phyloP scores from a whole-genome alignment of 2,797 vertebrate species.

The Notamacropus eugenii region DNA sequence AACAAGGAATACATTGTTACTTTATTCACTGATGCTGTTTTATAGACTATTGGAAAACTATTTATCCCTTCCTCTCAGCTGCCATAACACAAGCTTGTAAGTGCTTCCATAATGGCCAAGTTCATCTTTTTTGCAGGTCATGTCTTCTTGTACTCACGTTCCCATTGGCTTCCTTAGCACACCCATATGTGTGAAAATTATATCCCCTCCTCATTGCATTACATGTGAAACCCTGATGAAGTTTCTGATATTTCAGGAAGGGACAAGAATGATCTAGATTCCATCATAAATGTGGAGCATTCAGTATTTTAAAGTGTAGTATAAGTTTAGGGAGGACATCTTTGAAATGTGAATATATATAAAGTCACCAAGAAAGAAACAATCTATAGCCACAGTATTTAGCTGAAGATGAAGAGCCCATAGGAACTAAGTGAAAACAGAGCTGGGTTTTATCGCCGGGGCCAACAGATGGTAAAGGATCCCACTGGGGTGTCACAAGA shows the following conservation, averaged over 20 bases:
- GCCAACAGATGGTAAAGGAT: neutral
- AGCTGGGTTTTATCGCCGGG: neutral
- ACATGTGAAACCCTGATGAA: neutral
- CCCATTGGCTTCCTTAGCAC: neutral
- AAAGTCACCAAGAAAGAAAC: neutral
- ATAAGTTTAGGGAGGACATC: conserved; percentile 30
- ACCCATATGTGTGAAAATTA: neutral
- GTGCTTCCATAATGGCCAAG: neutral
- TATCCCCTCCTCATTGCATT: neutral
- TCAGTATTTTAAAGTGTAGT: conserved; percentile 16
- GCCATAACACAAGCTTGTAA: neutral
- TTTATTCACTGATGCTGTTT: neutral
- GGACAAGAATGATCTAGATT: neutral
- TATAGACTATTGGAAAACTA: conserved; percentile 25
- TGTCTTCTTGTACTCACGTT: neutral
- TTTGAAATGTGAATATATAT: conserved; percentile 52
- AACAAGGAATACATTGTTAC: neutral
- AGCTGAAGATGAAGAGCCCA: neutral
- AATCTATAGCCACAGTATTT: neutral
- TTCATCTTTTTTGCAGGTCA: neutral
- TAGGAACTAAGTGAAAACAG: neutral
- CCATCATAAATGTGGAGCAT: neutral
- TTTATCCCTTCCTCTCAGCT: neutral
- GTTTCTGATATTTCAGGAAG: neutral
- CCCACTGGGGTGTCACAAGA: conserved; percentile 16